Evolutionary conservation across 2,888 invertebrate species (phyloP).

Genomic region (Epinotia bilunana): DNA sequence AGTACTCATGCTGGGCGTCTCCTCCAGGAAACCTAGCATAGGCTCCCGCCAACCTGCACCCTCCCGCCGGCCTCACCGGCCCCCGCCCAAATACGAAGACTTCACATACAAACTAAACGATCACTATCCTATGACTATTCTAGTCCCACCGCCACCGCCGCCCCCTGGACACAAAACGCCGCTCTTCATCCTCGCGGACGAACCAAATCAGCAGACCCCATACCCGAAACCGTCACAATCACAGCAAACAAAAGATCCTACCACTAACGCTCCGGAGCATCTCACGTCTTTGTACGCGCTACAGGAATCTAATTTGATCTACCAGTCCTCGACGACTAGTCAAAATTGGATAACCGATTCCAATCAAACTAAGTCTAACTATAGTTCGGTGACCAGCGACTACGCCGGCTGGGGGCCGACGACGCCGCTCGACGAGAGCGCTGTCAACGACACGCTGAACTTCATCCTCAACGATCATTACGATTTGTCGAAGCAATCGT

Average conservation of each 20-base stretch:
- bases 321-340: conserved; percentile 85
- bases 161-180: conserved; percentile 73
- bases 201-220: conserved; percentile 52
- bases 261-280: conserved; percentile 54
- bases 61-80: conserved; percentile 56
- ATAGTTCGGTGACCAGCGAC: conserved; percentile 73
- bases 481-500: conserved; percentile 63
- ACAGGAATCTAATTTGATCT: conserved; percentile 86
- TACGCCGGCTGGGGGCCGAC: conserved; percentile 82
- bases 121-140: conserved; percentile 86
- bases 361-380: conserved; percentile 64
- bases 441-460: conserved; percentile 72
- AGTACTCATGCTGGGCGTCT: conserved; percentile 87
- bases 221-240: conserved; percentile 57
- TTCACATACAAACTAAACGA: conserved; percentile 81
- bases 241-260: conserved; percentile 57
- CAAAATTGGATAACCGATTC: conserved; percentile 74
- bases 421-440: conserved; percentile 68
- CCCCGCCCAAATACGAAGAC: conserved; percentile 77
- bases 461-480: conserved; percentile 68
- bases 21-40: conserved; percentile 87
- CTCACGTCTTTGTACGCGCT: conserved; percentile 79
- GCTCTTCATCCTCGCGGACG: conserved; percentile 65
- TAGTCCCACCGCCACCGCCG: conserved; percentile 88
- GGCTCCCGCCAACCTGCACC: conserved; percentile 73